Evolutionary conservation across 2,888 invertebrate genomes (phyloP).

Genomic region (Biston betularia): DNA sequence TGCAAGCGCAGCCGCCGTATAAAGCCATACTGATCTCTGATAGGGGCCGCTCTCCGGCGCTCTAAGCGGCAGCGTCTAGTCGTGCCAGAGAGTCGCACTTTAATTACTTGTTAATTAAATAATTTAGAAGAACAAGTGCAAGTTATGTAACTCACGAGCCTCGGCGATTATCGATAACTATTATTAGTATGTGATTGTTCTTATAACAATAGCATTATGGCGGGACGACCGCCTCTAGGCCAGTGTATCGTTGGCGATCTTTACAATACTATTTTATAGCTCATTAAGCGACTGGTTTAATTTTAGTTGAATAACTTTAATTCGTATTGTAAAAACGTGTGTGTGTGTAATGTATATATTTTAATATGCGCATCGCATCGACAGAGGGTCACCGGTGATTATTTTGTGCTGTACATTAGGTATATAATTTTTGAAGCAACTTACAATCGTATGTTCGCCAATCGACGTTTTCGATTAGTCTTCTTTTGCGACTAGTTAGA

Average conservation of each 20-base stretch:
- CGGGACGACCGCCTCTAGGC: slow-evolving; percentile 67
- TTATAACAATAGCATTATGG: slow-evolving; percentile 59
- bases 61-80: slow-evolving; percentile 34
- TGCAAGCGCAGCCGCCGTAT: slow-evolving; percentile 66
- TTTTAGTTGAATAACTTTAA: slow-evolving; percentile 79
- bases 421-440: slow-evolving; percentile 46
- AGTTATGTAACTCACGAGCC: slow-evolving; percentile 71
- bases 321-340: slow-evolving; percentile 84
- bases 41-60: slow-evolving; percentile 61
- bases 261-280: slow-evolving; percentile 77
- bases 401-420: slow-evolving; percentile 65
- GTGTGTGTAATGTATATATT: slow-evolving; percentile 83
- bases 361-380: slow-evolving; percentile 71
- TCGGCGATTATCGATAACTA: slow-evolving; percentile 69
- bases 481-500: slow-evolving; percentile 77
- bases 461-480: slow-evolving; percentile 70
- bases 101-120: slow-evolving; percentile 74
- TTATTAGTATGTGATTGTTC: slow-evolving; percentile 68
- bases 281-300: slow-evolving; percentile 84
- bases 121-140: slow-evolving; percentile 73
- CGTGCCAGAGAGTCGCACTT: slow-evolving; percentile 62
- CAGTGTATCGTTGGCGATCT: slow-evolving; percentile 84
- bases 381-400: slow-evolving; percentile 63
- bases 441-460: slow-evolving; percentile 49
- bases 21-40: slow-evolving; percentile 84